Evolutionary conservation across 2,113 vertebrate species (phyloP).

Genomic region (Chrysemys picta): DNA sequence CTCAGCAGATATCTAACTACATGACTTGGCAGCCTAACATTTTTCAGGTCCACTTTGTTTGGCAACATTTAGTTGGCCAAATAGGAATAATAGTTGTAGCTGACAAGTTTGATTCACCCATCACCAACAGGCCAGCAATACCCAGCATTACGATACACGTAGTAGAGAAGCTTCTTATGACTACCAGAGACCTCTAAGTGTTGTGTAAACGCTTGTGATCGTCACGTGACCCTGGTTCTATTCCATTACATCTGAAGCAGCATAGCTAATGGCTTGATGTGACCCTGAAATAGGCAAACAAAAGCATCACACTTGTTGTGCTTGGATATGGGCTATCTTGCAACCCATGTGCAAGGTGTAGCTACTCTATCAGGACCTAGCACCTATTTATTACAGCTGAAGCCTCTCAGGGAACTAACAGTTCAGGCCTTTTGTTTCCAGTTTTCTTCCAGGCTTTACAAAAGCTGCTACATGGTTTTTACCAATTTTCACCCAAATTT

Average conservation of each 20-base stretch:
- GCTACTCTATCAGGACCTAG: background rate
- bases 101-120: background rate
- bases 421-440: background rate
- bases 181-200: background rate
- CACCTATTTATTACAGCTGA: background rate
- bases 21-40: too few relatives aligned
- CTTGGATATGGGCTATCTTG: background rate
- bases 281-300: background rate
- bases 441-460: too few relatives aligned
- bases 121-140: background rate
- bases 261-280: background rate
- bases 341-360: background rate
- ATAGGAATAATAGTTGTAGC: too few relatives aligned
- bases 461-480: too few relatives aligned
- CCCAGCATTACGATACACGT: background rate
- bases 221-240: background rate
- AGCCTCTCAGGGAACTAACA: background rate
- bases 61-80: too few relatives aligned
- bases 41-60: too few relatives aligned
- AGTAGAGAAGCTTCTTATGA: accelerated
- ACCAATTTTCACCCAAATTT: too few relatives aligned
- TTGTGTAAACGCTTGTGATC: background rate
- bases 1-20: background rate
- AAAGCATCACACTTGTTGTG: background rate
- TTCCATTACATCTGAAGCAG: background rate